Conservation (phyloP, 2,888 invertebrate species). For the Idaea biselata region DNA sequence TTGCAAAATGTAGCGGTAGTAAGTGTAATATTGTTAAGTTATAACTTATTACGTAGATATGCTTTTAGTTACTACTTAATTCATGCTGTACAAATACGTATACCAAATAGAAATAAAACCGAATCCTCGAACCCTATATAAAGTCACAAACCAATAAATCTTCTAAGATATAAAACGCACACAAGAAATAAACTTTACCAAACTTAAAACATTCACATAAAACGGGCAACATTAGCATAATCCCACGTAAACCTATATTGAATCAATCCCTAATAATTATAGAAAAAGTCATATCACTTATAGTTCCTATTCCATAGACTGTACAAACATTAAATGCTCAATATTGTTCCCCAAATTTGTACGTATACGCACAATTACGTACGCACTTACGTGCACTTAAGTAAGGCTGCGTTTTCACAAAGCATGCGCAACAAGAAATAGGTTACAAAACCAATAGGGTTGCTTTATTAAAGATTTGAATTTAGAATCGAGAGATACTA, state of each 20-base stretch:
- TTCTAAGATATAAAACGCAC: not conserved
- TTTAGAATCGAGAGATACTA: too few species aligned
- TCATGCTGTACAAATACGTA: slow-evolving; percentile 17
- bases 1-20: slow-evolving; percentile 26
- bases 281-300: not conserved
- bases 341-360: not conserved
- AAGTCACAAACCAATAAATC: slow-evolving; percentile 1
- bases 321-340: not conserved
- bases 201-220: slow-evolving; percentile 11
- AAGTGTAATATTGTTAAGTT: slow-evolving; percentile 33
- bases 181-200: slow-evolving; percentile 11
- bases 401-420: too few species aligned
- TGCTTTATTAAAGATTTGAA: too few species aligned
- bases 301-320: not conserved
- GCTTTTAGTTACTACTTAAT: slow-evolving; percentile 20
- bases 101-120: not conserved
- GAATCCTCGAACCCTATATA: not conserved
- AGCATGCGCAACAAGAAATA: too few species aligned
- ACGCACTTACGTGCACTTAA: not conserved
- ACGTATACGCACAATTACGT: not conserved
- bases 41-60: slow-evolving; percentile 19
- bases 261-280: not conserved
- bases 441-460: too few species aligned
- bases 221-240: not conserved
- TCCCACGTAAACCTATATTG: not conserved